Base-by-base conservation (phyloP, 2,113 vertebrate genomes). In the Eudyptes chrysolophus region DNA sequence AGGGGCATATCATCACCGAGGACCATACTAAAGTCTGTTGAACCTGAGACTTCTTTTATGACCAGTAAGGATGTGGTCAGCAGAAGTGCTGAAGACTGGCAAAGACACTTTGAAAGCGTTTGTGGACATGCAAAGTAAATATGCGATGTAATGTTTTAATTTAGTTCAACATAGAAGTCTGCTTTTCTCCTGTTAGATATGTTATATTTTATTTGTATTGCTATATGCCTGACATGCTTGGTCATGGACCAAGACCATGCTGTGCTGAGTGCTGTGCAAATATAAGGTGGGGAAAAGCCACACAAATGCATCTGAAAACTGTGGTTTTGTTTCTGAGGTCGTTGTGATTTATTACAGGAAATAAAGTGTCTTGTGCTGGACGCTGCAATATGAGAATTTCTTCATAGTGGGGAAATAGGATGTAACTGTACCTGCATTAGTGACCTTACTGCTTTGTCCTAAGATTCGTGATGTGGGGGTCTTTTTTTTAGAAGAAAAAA, bases 1-100 rank as follows among this genome's bases (percentile, higher is more conserved):
- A 44, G 30, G 51, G 16, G 0, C 4, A 0, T 7, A 25, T 14
- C 9, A 1, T 22, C 46, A 10, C 9, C 8, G 11, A 9, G 26
- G 10, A 57, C n/a, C 19, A 0, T 3, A 0, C 18, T 32, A 4
- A 38, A 22, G 42, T 27, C 34, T 13, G 6, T 19, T 16, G 22
- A 55, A 30, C 25, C 13, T 20, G n/a, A 60, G 65, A 8, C 13
- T 48, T 29, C 54, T 57, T 44, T 30, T 64, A 24, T 4, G 11
- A 27, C 30, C 44, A 1, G 29, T 10, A 2, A 62, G 55, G 65
- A 78, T 44, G 48, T 42, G 91, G 68, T 89, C 60, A 58, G 38
- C n/a, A 89, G 48, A 22, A 78, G 46, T 21, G 42, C 75, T 68
- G 84, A 78, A 62, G 52, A n/a, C 61, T 27, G 48, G 24, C 36